phyloP scores from a whole-genome alignment of 2,888 invertebrate species.

The Ormyrus thymus region DNA sequence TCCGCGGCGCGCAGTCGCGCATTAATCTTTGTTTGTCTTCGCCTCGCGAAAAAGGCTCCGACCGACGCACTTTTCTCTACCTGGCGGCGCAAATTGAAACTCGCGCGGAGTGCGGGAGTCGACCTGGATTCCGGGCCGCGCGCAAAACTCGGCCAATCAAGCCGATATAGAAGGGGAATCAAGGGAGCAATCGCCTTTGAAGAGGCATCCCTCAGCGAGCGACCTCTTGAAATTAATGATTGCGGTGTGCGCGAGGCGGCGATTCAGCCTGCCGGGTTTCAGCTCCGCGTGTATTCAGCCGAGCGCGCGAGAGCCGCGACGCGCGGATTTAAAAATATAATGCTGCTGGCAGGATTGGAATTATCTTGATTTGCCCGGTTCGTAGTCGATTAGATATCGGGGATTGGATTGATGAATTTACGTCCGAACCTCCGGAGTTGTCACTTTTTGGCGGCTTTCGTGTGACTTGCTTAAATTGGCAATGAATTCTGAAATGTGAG shows the following conservation, averaged over 20 bases:
- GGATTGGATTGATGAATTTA: too few relatives aligned
- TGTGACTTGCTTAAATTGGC: too few relatives aligned
- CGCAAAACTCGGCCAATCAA: conserved; percentile 45
- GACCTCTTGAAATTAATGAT: conserved; percentile 42
- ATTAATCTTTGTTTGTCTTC: conserved; percentile 42
- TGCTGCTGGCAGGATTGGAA: too few relatives aligned
- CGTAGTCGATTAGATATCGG: too few relatives aligned
- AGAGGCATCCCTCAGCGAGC: conserved; percentile 4
- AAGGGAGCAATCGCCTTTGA: conserved; percentile 47
- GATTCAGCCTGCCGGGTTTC: too few relatives aligned
- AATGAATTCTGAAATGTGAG: too few relatives aligned
- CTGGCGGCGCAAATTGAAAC: conserved; percentile 26
- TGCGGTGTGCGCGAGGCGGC: not conserved
- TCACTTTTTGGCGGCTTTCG: too few relatives aligned
- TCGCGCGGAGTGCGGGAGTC: not conserved
- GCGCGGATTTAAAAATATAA: not conserved
- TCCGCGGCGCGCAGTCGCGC: not conserved
- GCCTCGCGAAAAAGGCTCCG: not conserved
- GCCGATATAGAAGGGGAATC: conserved; percentile 39
- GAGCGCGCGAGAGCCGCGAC: not conserved
- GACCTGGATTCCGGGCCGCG: conserved; percentile 21
- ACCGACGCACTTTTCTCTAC: not conserved
- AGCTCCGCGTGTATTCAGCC: too few relatives aligned
- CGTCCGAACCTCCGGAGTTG: too few relatives aligned
- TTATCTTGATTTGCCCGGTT: too few relatives aligned